Evolutionary conservation across 2,888 invertebrate species (phyloP).

Genomic region (Phragmatobia fuliginosa): DNA sequence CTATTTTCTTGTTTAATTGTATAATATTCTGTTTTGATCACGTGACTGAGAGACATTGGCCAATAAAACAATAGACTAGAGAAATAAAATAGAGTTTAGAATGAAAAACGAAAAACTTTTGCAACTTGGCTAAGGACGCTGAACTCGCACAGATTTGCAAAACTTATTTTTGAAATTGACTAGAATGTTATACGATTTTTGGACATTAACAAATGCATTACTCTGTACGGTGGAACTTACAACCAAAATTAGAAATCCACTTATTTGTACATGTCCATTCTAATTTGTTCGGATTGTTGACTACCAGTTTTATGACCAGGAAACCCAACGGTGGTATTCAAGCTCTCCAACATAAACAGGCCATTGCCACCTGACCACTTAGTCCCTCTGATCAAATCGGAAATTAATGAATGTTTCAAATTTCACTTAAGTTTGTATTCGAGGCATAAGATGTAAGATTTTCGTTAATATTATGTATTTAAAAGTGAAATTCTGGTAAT

Average conservation of each 20-base stretch:
- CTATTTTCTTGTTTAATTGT: too few species aligned
- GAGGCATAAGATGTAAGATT: conserved; percentile 15
- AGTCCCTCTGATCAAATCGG: conserved; percentile 38
- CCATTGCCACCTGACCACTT: conserved; percentile 63
- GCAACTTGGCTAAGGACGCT: too few species aligned
- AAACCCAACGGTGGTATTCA: conserved; percentile 7
- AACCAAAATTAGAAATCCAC: background rate
- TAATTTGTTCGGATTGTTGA: background rate
- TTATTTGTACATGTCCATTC: background rate
- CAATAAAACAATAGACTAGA: too few species aligned
- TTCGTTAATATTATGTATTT: background rate
- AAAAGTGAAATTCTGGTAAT: too few species aligned
- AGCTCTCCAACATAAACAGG: conserved; percentile 69
- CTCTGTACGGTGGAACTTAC: background rate
- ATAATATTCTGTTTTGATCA: too few species aligned
- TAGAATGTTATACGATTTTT: background rate
- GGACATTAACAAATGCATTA: background rate
- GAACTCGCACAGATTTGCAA: background rate
- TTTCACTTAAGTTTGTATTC: conserved; percentile 20
- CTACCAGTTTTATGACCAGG: background rate
- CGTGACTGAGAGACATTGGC: too few species aligned
- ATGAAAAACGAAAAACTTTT: too few species aligned
- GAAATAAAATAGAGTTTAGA: too few species aligned
- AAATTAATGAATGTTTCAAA: conserved; percentile 40
- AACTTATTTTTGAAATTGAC: background rate